Conservation (phyloP, 2,113 vertebrate species). For the Scopus umbretta region DNA sequence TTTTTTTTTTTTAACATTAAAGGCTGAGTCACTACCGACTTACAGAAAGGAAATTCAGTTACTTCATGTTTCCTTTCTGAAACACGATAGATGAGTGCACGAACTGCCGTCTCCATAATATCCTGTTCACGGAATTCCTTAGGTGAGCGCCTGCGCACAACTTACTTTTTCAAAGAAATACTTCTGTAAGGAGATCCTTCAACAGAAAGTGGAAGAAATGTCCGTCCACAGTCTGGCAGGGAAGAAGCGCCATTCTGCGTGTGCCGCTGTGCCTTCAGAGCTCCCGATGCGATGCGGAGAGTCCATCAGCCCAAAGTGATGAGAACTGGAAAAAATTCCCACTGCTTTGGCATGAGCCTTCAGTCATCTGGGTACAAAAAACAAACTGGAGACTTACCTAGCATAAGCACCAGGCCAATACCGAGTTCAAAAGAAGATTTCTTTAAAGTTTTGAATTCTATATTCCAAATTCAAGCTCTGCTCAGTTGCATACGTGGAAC, state of each 20-base stretch:
- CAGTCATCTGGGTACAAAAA: neutral
- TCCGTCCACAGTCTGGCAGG: neutral
- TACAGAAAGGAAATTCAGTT: neutral
- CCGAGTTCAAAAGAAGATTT: neutral
- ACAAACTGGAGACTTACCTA: neutral
- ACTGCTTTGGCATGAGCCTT: neutral
- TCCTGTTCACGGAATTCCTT: neutral
- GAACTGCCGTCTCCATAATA: neutral
- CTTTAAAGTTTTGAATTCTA: neutral
- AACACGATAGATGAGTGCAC: neutral
- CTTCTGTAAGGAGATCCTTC: neutral
- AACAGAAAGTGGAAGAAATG: neutral
- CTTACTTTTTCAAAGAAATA: neutral
- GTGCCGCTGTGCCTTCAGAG: neutral
- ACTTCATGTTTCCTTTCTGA: neutral
- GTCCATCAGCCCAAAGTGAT: neutral
- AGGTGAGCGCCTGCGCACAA: neutral
- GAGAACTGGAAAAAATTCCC: neutral
- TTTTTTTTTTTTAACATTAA: neutral
- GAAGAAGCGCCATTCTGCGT: rapidly evolving
- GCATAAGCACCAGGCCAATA: neutral
- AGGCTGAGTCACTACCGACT: neutral
- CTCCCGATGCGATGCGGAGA: neutral
- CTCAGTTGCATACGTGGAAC: neutral
- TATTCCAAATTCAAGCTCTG: neutral